Evolutionary conservation across 2,797 vertebrate genomes (phyloP), one percentile per base, ranked within the genome.

Genomic region (Gallinago solitaria): DNA sequence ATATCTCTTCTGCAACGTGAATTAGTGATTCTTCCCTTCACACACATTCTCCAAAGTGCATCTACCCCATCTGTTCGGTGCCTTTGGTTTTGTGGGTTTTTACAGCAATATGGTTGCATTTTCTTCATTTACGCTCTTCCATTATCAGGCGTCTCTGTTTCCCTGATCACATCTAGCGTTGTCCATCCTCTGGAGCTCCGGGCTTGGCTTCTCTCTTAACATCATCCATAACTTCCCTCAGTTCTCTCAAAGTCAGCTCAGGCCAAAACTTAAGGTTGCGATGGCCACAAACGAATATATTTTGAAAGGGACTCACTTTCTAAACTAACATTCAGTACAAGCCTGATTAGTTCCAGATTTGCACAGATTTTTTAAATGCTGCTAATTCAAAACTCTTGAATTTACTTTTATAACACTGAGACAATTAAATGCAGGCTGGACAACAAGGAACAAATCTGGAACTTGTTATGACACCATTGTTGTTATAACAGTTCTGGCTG

Each of bases 351-450:
- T 78, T 93, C 87, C 96, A 97, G 87, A 95, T 88, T 83, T 85
- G 47, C n/a, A 45, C 37, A 76, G 76, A 96, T 76, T 79, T 93
- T 93, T 88, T 81, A 94, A 93, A 78, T 4, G 24, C 48, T 87
- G 56, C 47, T 96, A 91, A 95, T 93, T 90, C 82, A 86, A 93
- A 96, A 90, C 82, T 94, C 91, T 94, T 84, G 60, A 90, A 94
- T 96, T 93, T 92, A 89, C 74, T 96, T 94, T 93, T 87, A 53
- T 67, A 87, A 90, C 56, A 37, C 51, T 73, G 35, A 87, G 86
- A 76, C 90, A 95, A 94, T 95, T 96, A 97, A 90, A 96, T 63
- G 67, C 95, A 94, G 93, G 41, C 93, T 89, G 75, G 75, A 83
- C 61, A 87, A 91, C 89, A 93, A 33, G 50, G 84, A 84, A 75